A percentile compares a stretch with the other conserved stretches of the same genome.
phyloP scores from a whole-genome alignment of 2,113 vertebrate genomes.

The Chloebia gouldiae region DNA sequence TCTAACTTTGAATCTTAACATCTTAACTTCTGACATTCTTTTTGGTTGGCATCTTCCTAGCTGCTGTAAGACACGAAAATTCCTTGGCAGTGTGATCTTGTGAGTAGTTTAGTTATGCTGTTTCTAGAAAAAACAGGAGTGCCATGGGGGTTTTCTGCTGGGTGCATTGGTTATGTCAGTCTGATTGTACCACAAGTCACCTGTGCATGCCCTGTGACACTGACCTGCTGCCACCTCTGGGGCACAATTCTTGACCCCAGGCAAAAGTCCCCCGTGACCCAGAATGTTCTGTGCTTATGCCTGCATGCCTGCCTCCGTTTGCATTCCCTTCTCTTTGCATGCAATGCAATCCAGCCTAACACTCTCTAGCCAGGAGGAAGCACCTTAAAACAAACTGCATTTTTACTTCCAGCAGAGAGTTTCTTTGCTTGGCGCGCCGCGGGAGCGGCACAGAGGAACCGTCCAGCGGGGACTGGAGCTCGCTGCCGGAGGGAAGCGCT shows the following conservation, averaged over 20 bases:
- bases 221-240: background rate
- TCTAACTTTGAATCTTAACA: background rate
- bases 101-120: background rate
- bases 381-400: background rate
- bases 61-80: background rate
- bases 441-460: background rate
- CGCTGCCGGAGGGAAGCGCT: background rate
- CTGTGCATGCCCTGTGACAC: background rate
- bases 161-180: background rate
- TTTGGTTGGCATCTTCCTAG: background rate
- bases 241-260: background rate
- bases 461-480: background rate
- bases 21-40: background rate
- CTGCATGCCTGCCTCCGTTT: background rate
- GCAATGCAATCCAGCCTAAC: background rate
- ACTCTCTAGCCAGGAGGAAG: background rate
- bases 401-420: conserved; percentile 24
- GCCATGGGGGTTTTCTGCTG: background rate
- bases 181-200: background rate
- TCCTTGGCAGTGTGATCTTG: background rate
- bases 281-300: background rate
- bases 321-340: background rate
- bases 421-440: background rate
- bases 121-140: background rate
- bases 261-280: background rate